A percentile compares a stretch with the other conserved stretches of the same genome.
Conservation (phyloP, 2,113 vertebrate species). For the Lontra canadensis region DNA sequence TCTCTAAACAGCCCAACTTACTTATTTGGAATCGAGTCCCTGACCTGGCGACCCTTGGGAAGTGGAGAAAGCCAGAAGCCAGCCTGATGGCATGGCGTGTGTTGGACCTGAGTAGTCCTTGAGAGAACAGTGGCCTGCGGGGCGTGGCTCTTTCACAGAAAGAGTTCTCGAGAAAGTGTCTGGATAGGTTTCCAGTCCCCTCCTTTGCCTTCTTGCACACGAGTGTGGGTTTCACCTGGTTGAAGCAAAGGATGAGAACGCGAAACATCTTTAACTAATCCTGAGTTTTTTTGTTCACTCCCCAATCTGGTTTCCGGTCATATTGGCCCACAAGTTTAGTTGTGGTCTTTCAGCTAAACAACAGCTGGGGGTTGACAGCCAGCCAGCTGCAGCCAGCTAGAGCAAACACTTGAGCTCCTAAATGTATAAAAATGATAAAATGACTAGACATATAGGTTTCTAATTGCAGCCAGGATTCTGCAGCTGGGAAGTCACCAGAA, state of each 20-base stretch:
- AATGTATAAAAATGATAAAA: constrained; percentile 61
- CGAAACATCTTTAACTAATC: background rate
- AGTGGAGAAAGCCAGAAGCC: background rate
- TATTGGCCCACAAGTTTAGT: constrained; percentile 68
- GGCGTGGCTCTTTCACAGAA: background rate
- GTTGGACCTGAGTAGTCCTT: background rate
- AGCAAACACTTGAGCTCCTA: constrained; percentile 68
- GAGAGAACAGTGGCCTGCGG: background rate
- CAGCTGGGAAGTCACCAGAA: constrained; percentile 80
- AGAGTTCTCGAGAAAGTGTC: background rate
- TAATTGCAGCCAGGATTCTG: constrained; percentile 81
- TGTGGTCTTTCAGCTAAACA: constrained; percentile 68
- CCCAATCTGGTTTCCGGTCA: constrained; percentile 71
- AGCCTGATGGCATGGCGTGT: accelerated
- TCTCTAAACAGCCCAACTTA: background rate
- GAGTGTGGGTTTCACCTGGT: background rate
- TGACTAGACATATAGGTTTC: constrained; percentile 61
- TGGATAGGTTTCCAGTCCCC: background rate
- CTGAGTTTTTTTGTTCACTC: constrained; percentile 16
- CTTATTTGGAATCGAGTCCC: background rate
- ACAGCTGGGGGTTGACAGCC: constrained; percentile 81
- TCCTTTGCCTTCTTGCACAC: background rate
- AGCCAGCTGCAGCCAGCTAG: constrained; percentile 81
- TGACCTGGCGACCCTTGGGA: background rate
- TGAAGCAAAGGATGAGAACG: background rate